phyloP scores from a whole-genome alignment of 2,113 vertebrate species.

The Tiliqua scincoides region DNA sequence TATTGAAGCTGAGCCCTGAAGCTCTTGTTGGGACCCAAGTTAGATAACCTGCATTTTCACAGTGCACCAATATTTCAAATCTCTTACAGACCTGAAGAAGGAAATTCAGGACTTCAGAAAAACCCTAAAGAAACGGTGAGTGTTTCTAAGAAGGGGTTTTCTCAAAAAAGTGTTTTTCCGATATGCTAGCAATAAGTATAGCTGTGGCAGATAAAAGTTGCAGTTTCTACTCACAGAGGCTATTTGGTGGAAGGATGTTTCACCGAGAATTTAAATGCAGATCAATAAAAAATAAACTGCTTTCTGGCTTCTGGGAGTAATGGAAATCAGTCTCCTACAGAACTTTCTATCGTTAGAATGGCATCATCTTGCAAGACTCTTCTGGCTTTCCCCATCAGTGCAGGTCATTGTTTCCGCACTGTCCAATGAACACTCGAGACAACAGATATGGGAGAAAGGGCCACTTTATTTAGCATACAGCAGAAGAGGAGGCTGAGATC shows the following conservation, averaged over 20 bases:
- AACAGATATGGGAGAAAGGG: too few relatives aligned
- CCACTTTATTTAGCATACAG: too few relatives aligned
- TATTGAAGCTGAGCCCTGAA: neutral
- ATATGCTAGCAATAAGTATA: neutral
- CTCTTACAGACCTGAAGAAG: constrained; percentile 70
- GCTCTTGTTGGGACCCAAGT: neutral
- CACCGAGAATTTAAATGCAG: neutral
- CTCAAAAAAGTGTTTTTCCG: neutral
- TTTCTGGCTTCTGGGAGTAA: neutral
- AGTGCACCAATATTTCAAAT: neutral
- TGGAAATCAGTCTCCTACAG: neutral
- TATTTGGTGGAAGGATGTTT: neutral
- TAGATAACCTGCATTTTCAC: neutral
- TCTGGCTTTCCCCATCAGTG: too few relatives aligned
- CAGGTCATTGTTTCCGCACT: too few relatives aligned
- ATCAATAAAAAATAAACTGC: neutral
- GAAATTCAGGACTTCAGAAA: constrained; percentile 80
- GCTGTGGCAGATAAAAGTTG: neutral
- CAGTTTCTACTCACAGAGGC: neutral
- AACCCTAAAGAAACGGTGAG: constrained; percentile 84
- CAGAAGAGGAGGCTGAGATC: too few relatives aligned
- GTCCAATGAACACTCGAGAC: too few relatives aligned
- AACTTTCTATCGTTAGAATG: neutral
- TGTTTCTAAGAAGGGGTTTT: neutral
- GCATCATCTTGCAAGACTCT: neutral